phyloP scores from a whole-genome alignment of 2,113 vertebrate species.

The Edolisoma coerulescens region DNA sequence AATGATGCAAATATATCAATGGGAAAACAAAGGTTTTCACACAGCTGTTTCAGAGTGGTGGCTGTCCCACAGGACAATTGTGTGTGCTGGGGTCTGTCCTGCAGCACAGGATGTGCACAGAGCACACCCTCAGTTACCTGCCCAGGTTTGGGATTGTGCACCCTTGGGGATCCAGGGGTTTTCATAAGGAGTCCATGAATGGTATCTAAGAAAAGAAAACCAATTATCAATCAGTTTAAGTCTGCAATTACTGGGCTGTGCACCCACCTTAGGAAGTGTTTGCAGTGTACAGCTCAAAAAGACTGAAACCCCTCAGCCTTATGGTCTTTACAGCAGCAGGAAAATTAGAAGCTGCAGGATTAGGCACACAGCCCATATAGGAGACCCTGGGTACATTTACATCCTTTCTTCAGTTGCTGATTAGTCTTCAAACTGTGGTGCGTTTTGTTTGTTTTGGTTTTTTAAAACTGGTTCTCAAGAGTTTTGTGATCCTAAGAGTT shows the following conservation, averaged over 20 bases:
- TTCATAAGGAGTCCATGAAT: neutral
- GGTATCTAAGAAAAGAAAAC: neutral
- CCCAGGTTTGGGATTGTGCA: neutral
- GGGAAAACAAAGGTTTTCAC: constrained; percentile 27
- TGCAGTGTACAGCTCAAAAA: neutral
- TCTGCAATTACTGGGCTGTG: neutral
- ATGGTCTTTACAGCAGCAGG: neutral
- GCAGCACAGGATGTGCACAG: rapidly evolving
- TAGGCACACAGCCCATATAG: neutral
- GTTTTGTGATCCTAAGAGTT: constrained; percentile 71
- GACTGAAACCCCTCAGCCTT: neutral
- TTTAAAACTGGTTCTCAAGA: constrained; percentile 65
- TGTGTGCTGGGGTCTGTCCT: constrained; percentile 26
- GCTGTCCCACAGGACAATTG: constrained; percentile 16
- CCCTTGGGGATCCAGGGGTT: neutral
- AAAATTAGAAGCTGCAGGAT: neutral
- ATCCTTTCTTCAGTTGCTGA: neutral
- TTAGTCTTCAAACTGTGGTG: neutral
- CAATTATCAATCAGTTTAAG: neutral
- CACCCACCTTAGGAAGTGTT: neutral
- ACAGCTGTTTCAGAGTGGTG: neutral
- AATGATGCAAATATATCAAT: constrained; percentile 15
- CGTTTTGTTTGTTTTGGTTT: neutral
- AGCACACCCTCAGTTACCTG: too few species aligned
- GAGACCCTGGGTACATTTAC: neutral